These are phyloP conservation scores for Hemitrygon akajei DNA, from an alignment of 2,797 vertebrate species.

Conservation along the genomic window DNA sequence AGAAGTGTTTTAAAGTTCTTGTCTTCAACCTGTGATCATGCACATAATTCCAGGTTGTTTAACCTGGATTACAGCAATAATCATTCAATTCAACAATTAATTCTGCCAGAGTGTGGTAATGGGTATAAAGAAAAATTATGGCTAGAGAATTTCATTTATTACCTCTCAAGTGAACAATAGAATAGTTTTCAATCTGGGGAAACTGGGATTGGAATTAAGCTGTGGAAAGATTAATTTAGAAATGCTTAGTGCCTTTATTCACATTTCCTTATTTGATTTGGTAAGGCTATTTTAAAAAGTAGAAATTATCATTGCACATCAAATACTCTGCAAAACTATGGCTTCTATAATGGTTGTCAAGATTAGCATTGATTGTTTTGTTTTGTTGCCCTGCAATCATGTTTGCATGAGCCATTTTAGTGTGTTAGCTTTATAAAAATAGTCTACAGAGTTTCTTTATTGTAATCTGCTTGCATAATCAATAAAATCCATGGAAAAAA, in stretches of 20 bases:
- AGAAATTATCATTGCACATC: neutral
- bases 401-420: neutral
- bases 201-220: neutral
- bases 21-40: neutral
- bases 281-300: neutral
- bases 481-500: neutral
- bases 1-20: neutral
- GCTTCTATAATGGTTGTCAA: neutral
- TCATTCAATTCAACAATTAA: slow-evolving; percentile 27
- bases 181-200: no score
- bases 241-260: neutral
- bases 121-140: neutral
- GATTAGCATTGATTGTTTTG: neutral
- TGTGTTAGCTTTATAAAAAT: neutral
- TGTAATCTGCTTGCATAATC: neutral
- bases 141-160: neutral
- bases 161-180: neutral
- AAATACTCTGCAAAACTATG: neutral
- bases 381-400: no score
- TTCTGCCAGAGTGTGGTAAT: slow-evolving; percentile 8
- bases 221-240: neutral
- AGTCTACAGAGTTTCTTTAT: neutral
- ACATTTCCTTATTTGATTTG: neutral
- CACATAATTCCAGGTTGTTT: neutral
- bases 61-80: neutral